Percentiles rank a stretch among this genome's conserved stretches.
Evolutionary conservation across 1,140 invertebrate genomes (phyloP).

Genomic region (Notospermus geniculatus): DNA sequence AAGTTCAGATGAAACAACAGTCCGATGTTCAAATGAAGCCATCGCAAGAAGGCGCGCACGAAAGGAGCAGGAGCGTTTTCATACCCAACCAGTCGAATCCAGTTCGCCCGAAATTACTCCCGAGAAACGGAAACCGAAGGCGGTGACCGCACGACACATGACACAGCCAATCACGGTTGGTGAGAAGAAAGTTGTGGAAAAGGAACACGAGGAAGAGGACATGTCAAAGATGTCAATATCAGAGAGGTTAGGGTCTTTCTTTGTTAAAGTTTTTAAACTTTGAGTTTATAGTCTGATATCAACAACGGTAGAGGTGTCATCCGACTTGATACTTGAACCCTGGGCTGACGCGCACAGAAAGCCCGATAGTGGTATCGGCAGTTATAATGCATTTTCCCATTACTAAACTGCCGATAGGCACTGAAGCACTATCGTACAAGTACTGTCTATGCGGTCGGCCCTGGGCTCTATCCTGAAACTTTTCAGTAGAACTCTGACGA

Average conservation of each 20-base stretch:
- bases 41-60: not conserved
- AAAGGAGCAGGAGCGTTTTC: conserved; percentile 21
- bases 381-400: too few relatives aligned
- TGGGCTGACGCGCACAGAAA: too few relatives aligned
- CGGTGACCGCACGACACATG: conserved; percentile 34
- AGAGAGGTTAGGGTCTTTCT: conserved; percentile 35
- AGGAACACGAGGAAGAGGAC: conserved; percentile 19
- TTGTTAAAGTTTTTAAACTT: too few relatives aligned
- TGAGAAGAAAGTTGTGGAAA: conserved; percentile 46
- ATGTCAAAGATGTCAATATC: conserved; percentile 34
- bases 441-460: too few relatives aligned
- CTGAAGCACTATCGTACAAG: too few relatives aligned
- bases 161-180: conserved; percentile 49
- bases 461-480: too few relatives aligned
- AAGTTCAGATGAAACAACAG: not conserved
- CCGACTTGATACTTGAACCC: too few relatives aligned
- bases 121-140: conserved; percentile 36
- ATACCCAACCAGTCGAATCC: conserved; percentile 38
- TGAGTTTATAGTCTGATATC: too few relatives aligned
- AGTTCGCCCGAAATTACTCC: conserved; percentile 12
- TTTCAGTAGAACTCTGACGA: too few relatives aligned
- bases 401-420: too few relatives aligned
- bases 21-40: not conserved
- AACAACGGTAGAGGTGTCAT: too few relatives aligned
- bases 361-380: too few relatives aligned